Evolutionary conservation across 1,140 invertebrate genomes (phyloP), one percentile per base, ranked within the genome.

Genomic region (Choristoneura fumiferana): DNA sequence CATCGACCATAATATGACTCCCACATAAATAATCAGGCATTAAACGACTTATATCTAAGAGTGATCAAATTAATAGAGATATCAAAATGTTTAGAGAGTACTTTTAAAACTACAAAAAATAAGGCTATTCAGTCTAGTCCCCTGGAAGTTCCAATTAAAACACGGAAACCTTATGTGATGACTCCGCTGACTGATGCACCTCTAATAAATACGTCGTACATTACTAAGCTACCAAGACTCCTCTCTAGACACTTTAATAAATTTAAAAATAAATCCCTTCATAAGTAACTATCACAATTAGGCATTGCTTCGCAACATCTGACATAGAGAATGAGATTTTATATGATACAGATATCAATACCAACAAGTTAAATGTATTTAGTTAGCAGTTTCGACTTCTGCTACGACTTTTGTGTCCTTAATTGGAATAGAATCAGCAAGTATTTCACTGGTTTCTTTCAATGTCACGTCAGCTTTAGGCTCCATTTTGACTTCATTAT

Each of bases 281-380:
- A 15, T 43, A 49, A 49, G 39, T 60, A 55, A 15, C 53, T 57
- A 62, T 58, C 61, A 63, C 61, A 58, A 55, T 49, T n/a, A 49
- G 17, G 43, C 43, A 49, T 49, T 18, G 43, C 43, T 49, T 43
- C 14, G 15, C 40, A 43, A 29, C 22, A 49, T 49, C 22, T 22
- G 10, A 49, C 15, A 18, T 45, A 54, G 22, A 38, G 29, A 14
- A 56, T 62, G 55, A 58, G 56, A 58, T 58, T 55, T 33, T 34
- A 40, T 63, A 62, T 62, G 39, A 34, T 58, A 62, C 56, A 58
- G 36, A 13, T 14, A 14, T 22, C 17, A 33, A 40, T 49, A 8
- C 6, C 22, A 29, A 29, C 22, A 29, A 29, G 22, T 29, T 6
- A 33, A 49, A 49, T 29, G 29, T 29, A 49, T 49, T 49, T 49